Base-by-base conservation (phyloP, 2,888 invertebrate species). In the Julus scandinavius region DNA sequence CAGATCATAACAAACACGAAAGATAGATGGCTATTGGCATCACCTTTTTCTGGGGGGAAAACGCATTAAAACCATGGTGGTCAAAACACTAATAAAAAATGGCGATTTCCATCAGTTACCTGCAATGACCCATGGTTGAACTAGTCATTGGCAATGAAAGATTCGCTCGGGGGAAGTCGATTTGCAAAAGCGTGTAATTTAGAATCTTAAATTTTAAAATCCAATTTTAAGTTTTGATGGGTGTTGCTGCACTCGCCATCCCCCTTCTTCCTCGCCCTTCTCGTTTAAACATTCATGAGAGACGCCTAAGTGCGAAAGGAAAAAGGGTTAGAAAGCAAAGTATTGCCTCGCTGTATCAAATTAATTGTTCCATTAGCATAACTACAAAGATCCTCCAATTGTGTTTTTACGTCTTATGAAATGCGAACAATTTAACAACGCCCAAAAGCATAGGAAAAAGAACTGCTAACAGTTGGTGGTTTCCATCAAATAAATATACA, bases 351-450 rank as follows among this genome's bases (percentile, higher is more conserved):
- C 63, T 63, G 63, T 63, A 63, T 63, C 63, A 63, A 63, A 63
- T 63, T 63, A 63, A 63, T 63, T 63, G 63, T 63, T n/a, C 63
- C 63, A 63, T 63, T 63, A 63, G 63, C 63, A 63, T 63, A 63
- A 63, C 63, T 63, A 63, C 63, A 63, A 63, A 63, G 63, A 63
- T 63, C n/a, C 63, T 11, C 4, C 63, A 63, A 63, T 63, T 63
- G 63, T 63, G n/a, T 17, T 63, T 63, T 63, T 63, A 63, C n/a
- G 63, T 63, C 63, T 63, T n/a, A 63, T 63, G n/a, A 2, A 63
- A 63, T 63, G 63, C 63, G 63, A 63, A 63, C 63, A 63, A 63
- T 63, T 63, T 7, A 17, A n/a, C 63, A 63, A 63, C 63, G 63
- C 63, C 63, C 63, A 63, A n/a, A 2, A n/a, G 2, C n/a, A 7